Evolutionary conservation across 2,888 invertebrate genomes (phyloP).

Genomic region (Bugulina stolonifera): DNA sequence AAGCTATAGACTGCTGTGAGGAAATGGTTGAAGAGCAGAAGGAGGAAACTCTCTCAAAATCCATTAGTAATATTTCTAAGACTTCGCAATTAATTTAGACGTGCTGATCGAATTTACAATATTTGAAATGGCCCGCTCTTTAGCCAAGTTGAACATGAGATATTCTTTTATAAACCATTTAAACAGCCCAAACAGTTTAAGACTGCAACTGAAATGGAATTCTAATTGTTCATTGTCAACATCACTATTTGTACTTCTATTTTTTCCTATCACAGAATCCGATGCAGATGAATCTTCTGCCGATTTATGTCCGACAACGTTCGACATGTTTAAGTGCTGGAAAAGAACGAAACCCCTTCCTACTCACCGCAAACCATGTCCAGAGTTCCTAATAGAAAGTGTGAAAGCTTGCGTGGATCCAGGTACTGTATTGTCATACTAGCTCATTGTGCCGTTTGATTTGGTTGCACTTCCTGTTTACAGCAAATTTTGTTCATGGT

Average conservation of each 20-base stretch:
- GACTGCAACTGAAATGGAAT: too few species aligned
- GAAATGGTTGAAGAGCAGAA: not conserved
- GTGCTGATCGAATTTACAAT: too few species aligned
- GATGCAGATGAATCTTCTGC: not conserved
- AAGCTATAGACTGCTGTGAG: not conserved
- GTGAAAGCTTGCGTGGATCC: constrained; percentile 4
- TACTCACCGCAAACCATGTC: not conserved
- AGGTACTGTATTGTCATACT: not conserved
- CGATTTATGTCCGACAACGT: not conserved
- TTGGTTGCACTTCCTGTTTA: not conserved
- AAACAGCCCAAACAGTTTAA: too few species aligned
- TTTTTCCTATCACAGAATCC: too few species aligned
- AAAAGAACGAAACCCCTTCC: not conserved
- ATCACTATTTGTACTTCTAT: too few species aligned
- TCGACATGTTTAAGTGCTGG: constrained; percentile 1
- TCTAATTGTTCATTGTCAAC: too few species aligned
- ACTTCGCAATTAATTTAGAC: too few species aligned
- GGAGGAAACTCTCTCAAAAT: not conserved
- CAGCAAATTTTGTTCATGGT: too few species aligned
- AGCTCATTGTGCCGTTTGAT: not conserved
- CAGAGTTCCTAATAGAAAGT: not conserved
- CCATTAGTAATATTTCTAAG: too few species aligned
- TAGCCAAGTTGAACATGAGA: too few species aligned
- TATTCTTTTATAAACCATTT: too few species aligned
- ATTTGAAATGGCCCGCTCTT: too few species aligned